Evolutionary conservation across 2,888 invertebrate genomes (phyloP), one percentile per base, ranked within the genome.

Genomic region (Coecobrya sp.): DNA sequence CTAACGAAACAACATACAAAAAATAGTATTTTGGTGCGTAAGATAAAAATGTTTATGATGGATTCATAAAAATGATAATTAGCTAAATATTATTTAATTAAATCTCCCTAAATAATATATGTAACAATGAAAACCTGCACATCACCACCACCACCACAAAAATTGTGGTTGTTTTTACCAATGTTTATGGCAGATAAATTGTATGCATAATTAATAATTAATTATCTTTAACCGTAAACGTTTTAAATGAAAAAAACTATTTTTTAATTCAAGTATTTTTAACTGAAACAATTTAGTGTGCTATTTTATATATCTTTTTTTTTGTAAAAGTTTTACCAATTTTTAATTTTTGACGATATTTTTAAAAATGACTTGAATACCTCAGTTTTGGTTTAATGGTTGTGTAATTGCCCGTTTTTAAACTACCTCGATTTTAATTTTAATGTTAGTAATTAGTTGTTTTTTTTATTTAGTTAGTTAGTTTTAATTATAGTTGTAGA

Each of bases 11-110:
- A 19, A 84, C 84, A 36, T 62, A 62, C 65, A 84, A 84, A n/a
- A n/a, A n/a, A 84, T 84, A 84, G 65, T 84, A 84, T 65, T 55
- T 65, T 84, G 84, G 84, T 84, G 84, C 84, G 42, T 65, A 84
- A 45, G 13, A 0, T 84, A n/a, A 81, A 55, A 30, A 59, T 27
- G 73, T 55, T 81, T 27, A 81, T 55, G 55, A 52, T 81, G 27
- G 52, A 81, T 52, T 81, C 30, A 0, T 81, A 81, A 81, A 81
- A 81, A 25, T 79, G 70, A 3, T 49, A 42, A 42, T 42, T 42
- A 42, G 49, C 10, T 10, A 10, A 49, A 13, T 49, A 49, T 49
- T 49, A 49, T 13, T 49, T 49, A 42, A 7, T 7, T 42, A 4
- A 4, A 42, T 42, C 10, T 42, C 42, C 42, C 36, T 36, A 36